Evolutionary conservation across 2,888 invertebrate species (phyloP).

Genomic region (Synanthedon vespiformis): DNA sequence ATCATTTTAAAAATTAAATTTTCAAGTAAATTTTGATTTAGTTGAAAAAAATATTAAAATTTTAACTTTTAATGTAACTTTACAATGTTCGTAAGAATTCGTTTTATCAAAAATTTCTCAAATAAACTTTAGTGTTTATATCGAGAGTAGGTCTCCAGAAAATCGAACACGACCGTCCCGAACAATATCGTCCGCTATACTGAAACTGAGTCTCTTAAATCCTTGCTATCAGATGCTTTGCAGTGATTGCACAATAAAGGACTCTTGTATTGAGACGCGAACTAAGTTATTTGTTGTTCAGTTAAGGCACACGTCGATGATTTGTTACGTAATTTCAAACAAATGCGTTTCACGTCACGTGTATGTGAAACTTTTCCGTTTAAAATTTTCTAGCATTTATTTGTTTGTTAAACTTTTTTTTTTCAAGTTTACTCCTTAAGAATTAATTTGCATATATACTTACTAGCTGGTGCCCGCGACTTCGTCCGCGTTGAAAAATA

Average conservation of each 20-base stretch:
- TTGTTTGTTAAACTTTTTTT: no score
- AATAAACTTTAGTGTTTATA: not conserved
- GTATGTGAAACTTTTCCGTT: not conserved
- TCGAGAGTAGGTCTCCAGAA: not conserved
- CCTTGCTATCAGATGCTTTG: not conserved
- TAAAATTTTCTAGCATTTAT: not conserved
- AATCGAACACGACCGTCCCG: constrained; percentile 7
- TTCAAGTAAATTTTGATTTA: not conserved
- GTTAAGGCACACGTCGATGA: not conserved
- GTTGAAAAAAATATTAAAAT: no score
- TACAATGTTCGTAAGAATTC: no score
- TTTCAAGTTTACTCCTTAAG: no score
- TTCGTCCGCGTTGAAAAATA: no score
- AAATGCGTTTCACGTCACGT: not conserved
- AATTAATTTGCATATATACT: no score
- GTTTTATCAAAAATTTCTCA: not conserved
- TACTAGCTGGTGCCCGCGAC: no score
- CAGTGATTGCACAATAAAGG: not conserved
- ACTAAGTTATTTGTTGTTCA: not conserved
- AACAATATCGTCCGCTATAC: constrained; percentile 20
- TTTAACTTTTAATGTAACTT: no score
- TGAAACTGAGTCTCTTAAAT: constrained; percentile 9
- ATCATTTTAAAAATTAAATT: constrained; percentile 6
- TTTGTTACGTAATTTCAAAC: not conserved
- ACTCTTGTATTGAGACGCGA: not conserved